Base-by-base conservation (phyloP, 2,888 invertebrate genomes). In the Beris morrisii region DNA sequence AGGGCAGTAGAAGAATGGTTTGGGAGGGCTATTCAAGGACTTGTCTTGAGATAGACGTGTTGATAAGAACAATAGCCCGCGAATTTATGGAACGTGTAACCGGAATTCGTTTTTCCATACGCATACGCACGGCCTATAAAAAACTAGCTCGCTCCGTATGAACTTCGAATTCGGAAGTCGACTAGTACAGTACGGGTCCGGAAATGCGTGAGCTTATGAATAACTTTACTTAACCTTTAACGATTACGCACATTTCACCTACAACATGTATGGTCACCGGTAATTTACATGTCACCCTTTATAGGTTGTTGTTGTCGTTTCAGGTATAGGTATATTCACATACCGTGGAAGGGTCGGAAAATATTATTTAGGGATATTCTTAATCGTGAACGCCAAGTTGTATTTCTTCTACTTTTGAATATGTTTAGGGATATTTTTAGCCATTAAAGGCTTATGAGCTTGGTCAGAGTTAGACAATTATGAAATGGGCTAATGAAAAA, bases 181-280 rank as follows among this genome's bases (percentile, higher is more conserved):
- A 50, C 54, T 44, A 28, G 54, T 38, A 38, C 38, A 54, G 54
- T 22, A 22, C 54, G 45, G 30, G 54, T 44, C 64, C 69, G 69
- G 69, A 69, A 69, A 69, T 69, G 69, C 69, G 69, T 69, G 69
- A 69, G 66, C 64, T 56, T 64, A 44, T 64, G 59, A 69, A 69
- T 69, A 69, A 69, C 55, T 67, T 64, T 46, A 58, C 57, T 63
- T 69, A 64, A 64, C 64, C 66, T 69, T 69, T 69, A 57, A 59
- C 64, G 63, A 66, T 66, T 64, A 68, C 58, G 64, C 52, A 59
- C 54, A 15, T 38, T 43, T 46, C 28, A 31, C 54, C 55, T 31
- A 61, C 50, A 57, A 43, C 66, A 66, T 66, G 55, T 69, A 66
- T 69, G 69, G 44, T 28, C 56, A 57, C 66, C 52, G 50, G 61